Evolutionary conservation across 2,113 vertebrate genomes (phyloP).

Genomic region (Monarcha castaneiventris): DNA sequence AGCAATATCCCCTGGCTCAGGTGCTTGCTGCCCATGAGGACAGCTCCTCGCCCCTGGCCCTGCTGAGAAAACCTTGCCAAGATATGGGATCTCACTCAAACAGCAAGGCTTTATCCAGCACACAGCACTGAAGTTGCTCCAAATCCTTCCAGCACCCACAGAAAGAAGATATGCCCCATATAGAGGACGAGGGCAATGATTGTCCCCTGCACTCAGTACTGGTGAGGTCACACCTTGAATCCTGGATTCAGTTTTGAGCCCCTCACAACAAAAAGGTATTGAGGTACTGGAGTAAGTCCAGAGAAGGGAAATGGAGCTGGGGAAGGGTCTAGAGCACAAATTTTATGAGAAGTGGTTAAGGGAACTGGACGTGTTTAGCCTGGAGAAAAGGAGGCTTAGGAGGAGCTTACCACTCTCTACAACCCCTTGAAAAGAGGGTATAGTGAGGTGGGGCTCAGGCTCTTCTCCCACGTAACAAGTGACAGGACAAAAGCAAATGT

Average conservation of each 20-base stretch:
- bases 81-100: background rate
- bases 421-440: background rate
- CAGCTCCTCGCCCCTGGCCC: background rate
- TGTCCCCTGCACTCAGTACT: background rate
- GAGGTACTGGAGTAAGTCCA: background rate
- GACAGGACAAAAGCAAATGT: background rate
- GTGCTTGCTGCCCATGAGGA: background rate
- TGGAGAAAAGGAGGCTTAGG: background rate
- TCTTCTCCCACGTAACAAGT: background rate
- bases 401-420: background rate
- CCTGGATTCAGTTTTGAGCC: background rate
- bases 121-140: background rate
- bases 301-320: background rate
- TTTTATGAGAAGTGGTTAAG: background rate
- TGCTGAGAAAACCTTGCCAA: background rate
- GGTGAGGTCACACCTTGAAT: background rate
- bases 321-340: background rate
- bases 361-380: background rate
- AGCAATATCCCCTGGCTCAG: background rate
- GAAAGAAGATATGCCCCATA: background rate
- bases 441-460: background rate
- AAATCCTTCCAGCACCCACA: background rate
- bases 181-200: background rate
- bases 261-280: background rate
- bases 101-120: background rate